Conservation (phyloP, 2,797 vertebrate species). For the Alca torda region DNA sequence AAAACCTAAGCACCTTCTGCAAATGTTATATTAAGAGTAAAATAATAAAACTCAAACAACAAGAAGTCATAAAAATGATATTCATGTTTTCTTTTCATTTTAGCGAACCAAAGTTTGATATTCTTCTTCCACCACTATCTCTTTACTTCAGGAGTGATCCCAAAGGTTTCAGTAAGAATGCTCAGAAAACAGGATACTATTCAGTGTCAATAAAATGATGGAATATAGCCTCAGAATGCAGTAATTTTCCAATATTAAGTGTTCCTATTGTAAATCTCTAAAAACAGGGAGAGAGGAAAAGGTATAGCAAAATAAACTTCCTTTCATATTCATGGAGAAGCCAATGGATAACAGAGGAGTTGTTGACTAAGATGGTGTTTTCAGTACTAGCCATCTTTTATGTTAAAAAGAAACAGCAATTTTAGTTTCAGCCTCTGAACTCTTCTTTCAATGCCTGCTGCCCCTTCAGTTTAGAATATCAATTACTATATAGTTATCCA, state of each 20-base stretch:
- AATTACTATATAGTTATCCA: neutral
- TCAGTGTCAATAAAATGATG: neutral
- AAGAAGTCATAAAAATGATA: conserved; percentile 12
- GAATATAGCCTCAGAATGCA: neutral
- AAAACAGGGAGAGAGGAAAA: neutral
- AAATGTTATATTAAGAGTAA: conserved; percentile 4
- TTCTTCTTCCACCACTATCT: neutral
- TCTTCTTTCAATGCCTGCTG: neutral
- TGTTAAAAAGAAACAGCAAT: neutral
- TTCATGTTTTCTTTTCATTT: conserved; percentile 33
- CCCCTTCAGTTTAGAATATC: neutral
- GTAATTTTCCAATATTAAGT: neutral
- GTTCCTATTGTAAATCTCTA: neutral
- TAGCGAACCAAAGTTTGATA: neutral
- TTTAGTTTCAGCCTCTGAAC: neutral
- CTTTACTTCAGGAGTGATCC: neutral
- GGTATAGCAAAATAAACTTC: neutral
- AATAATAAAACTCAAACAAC: conserved; percentile 31
- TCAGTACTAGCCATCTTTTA: neutral
- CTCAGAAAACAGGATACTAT: neutral
- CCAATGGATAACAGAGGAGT: neutral
- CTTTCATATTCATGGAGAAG: neutral
- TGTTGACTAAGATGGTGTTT: neutral
- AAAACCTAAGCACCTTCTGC: conserved; percentile 9
- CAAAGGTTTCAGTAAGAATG: neutral